A percentile compares a stretch with the other conserved stretches of the same genome.
phyloP scores from a whole-genome alignment of 1,140 invertebrate genomes.

The Wasmannia auropunctata region DNA sequence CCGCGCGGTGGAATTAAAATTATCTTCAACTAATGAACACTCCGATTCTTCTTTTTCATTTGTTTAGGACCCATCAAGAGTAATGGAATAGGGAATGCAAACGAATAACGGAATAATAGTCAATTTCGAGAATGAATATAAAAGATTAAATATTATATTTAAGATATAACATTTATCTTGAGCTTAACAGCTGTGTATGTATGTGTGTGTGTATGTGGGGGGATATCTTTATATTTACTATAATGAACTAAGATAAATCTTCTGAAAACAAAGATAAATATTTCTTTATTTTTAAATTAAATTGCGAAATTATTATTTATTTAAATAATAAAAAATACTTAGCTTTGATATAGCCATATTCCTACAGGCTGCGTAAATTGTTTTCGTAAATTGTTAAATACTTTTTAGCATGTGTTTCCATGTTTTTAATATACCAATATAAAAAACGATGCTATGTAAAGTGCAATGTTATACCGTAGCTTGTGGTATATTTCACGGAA shows the following conservation, averaged over 20 bases:
- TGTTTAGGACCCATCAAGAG: constrained; percentile 9
- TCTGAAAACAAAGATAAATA: background rate
- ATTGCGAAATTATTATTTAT: background rate
- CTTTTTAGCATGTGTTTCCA: background rate
- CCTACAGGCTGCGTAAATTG: background rate
- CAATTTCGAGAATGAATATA: background rate
- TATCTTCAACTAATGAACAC: constrained; percentile 55
- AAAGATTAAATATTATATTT: background rate
- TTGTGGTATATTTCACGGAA: constrained; percentile 65
- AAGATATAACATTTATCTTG: background rate
- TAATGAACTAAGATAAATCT: background rate
- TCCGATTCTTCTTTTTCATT: constrained; percentile 19
- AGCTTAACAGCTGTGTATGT: no score
- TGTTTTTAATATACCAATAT: background rate
- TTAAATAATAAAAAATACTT: background rate
- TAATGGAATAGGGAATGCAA: background rate
- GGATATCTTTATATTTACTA: background rate
- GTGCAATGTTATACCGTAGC: background rate
- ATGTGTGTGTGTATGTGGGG: no score
- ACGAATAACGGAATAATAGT: constrained; percentile 26
- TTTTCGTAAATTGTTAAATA: background rate
- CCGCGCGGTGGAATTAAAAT: constrained; percentile 49
- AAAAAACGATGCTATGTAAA: background rate
- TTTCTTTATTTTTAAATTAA: background rate
- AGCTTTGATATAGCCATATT: background rate